Evolutionary conservation across 2,888 invertebrate genomes (phyloP).

Genomic region (Hydrotaea diabolus): DNA sequence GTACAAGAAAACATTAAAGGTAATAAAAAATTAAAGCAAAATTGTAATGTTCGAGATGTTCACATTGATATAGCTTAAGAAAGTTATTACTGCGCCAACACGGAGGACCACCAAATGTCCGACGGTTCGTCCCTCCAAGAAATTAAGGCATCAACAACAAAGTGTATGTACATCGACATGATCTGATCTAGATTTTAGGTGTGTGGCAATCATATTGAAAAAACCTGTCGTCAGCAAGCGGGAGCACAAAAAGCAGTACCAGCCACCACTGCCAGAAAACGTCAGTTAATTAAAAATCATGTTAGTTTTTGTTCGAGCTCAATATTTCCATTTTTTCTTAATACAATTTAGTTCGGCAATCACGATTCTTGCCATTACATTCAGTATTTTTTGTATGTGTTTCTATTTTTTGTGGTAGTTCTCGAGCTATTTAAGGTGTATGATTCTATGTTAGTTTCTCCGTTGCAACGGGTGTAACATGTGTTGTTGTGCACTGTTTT

Average conservation of each 20-base stretch:
- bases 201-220: conserved; percentile 46
- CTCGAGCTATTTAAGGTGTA: conserved; percentile 42
- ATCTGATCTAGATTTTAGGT: conserved; percentile 65
- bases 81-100: neutral
- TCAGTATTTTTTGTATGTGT: conserved; percentile 4
- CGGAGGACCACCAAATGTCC: neutral
- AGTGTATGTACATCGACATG: neutral
- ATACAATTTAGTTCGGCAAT: conserved; percentile 18
- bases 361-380: conserved; percentile 20
- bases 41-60: neutral
- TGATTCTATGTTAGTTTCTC: conserved; percentile 28
- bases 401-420: neutral
- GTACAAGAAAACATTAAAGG: neutral
- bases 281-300: conserved; percentile 30
- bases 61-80: conserved; percentile 19
- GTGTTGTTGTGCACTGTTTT: conserved; percentile 15
- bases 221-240: neutral
- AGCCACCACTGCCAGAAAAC: neutral
- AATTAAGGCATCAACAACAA: conserved; percentile 29
- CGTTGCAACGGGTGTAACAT: conserved; percentile 34
- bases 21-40: conserved; percentile 30
- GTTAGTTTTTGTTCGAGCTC: conserved; percentile 11
- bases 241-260: neutral
- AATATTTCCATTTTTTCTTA: neutral
- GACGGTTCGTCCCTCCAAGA: neutral